Base-by-base conservation (phyloP, 1,140 invertebrate genomes). In the Lethocerus indicus region DNA sequence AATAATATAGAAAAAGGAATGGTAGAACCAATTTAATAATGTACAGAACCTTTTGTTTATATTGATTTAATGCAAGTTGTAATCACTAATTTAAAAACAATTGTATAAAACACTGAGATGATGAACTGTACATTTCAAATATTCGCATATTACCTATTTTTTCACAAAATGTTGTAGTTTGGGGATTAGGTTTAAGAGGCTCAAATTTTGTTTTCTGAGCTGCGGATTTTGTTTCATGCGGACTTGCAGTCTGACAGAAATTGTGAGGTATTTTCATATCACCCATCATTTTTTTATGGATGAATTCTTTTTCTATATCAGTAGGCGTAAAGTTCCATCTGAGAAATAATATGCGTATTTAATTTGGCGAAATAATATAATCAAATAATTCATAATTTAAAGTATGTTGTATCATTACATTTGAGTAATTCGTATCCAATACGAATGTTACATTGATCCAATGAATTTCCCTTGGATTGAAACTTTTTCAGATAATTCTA, bases 251-350 rank as follows among this genome's bases (percentile, higher is more conserved):
- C 56, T 63, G 67, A 26, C 66, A 63, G 68, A 98, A 97, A 66
- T 83, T 87, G 2, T 75, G 61, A 1, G 87, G 87, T 39, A 85
- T 67, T 40, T 58, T 61, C 21, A 90, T 66, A 67, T 79, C 69
- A 43, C 66, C 65, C 27, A 74, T 64, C 60, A 96, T 84, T 60
- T 78, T 69, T 16, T 68, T 63, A 0, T 72, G 58, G 18, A 93
- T 64, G 6, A 64, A 57, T 23, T 76, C 63, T 51, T 84, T 77
- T 60, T 96, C 87, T 46, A 83, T 74, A 48, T 74, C 60, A 6
- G 75, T 79, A 18, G 87, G 86, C 20, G 71, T 79, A 60, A 87
- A 93, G 50, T 76, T 65, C 66, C 71, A 87, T 56, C 86, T 77
- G 37, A 45, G 65, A 59, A 51, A 52, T 51, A 61, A 42, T 51